A percentile compares a stretch with the other conserved stretches of the same genome.
phyloP scores from a whole-genome alignment of 1,140 invertebrate genomes.

The Pogonomyrmex californicus region DNA sequence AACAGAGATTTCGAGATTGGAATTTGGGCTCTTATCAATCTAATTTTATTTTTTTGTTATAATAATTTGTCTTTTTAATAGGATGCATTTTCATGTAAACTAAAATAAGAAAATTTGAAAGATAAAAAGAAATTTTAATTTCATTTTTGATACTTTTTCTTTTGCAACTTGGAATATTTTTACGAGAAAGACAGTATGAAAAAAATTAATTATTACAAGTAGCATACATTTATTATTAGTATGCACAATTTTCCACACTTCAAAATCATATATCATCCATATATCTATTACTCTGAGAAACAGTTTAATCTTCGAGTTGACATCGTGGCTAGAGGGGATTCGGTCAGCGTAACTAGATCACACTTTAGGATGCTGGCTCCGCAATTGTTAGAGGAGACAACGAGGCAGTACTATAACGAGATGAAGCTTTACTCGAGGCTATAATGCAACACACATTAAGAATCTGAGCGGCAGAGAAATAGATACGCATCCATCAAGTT shows the following conservation, averaged over 20 bases:
- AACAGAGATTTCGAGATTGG: neutral
- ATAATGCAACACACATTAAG: conserved; percentile 9
- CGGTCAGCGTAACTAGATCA: conserved; percentile 44
- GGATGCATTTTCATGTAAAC: neutral
- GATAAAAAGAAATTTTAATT: neutral
- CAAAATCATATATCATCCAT: neutral
- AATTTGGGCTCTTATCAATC: neutral
- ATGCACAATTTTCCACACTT: neutral
- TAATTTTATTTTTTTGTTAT: neutral
- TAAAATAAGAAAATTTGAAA: neutral
- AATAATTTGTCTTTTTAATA: neutral
- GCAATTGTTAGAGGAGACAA: conserved; percentile 48
- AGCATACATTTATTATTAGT: neutral
- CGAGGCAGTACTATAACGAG: conserved; percentile 18
- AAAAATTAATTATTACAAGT: neutral
- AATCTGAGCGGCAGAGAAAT: neutral
- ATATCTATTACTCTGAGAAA: neutral
- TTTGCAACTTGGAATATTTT: neutral
- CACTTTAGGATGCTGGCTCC: conserved; percentile 48
- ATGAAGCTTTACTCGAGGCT: conserved; percentile 14
- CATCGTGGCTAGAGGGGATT: neutral
- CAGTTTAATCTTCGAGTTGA: conserved; percentile 23
- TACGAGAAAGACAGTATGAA: neutral
- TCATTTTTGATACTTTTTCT: neutral
- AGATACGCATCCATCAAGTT: neutral